These are phyloP conservation scores for Octodon degus DNA, from an alignment of 2,113 vertebrate species.

Conservation along the genomic window DNA sequence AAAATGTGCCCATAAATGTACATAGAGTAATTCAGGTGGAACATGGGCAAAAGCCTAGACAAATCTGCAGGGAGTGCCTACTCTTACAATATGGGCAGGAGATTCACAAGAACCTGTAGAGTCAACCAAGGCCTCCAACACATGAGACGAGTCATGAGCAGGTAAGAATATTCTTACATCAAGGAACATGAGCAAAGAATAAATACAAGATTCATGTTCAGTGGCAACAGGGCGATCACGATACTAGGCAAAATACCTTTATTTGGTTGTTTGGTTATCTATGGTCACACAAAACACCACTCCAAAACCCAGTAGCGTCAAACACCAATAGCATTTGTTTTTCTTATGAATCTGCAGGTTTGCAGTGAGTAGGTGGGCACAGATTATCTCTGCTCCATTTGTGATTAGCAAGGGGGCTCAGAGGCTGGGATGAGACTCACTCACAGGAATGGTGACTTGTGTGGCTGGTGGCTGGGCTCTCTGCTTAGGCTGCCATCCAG, in stretches of 20 bases:
- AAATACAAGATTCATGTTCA: neutral
- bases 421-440: neutral
- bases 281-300: neutral
- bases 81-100: neutral
- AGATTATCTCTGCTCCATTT: neutral
- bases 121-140: neutral
- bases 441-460: neutral
- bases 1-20: neutral
- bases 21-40: neutral
- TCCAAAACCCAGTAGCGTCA: neutral
- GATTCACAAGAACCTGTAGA: neutral
- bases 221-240: neutral
- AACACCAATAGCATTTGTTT: neutral
- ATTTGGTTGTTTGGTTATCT: neutral
- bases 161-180: neutral
- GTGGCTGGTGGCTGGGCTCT: neutral
- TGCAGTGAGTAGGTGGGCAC: neutral
- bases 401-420: neutral
- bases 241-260: neutral
- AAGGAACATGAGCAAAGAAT: neutral
- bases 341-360: neutral
- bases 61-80: neutral
- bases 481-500: neutral
- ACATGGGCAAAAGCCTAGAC: neutral
- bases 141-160: neutral